phyloP scores from a whole-genome alignment of 2,113 vertebrate genomes.

The Apodemus sylvaticus region DNA sequence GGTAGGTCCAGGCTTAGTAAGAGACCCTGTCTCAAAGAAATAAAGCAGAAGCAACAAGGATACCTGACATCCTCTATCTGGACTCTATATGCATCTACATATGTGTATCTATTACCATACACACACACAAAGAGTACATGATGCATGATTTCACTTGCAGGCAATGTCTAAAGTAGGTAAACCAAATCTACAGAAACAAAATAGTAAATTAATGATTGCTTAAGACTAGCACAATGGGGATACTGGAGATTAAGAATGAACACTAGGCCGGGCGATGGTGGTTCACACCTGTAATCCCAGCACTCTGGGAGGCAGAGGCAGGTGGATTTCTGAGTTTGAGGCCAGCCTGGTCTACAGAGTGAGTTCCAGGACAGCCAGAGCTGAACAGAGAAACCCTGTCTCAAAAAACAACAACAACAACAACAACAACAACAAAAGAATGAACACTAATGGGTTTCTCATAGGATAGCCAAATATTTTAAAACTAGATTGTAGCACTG shows the following conservation, averaged over 20 bases:
- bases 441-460: not conserved
- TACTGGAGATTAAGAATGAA: not conserved
- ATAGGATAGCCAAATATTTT: constrained; percentile 4
- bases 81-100: not conserved
- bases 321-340: too few relatives aligned
- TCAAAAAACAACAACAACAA: too few relatives aligned
- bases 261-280: too few relatives aligned
- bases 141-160: constrained; percentile 4
- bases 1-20: not conserved
- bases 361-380: too few relatives aligned
- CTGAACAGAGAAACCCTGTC: too few relatives aligned
- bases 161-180: constrained; percentile 33
- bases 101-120: not conserved
- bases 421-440: too few relatives aligned
- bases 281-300: too few relatives aligned
- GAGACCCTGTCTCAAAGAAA: not conserved
- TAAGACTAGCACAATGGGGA: not conserved
- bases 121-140: not conserved
- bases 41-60: not conserved
- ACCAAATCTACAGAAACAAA: constrained; percentile 44
- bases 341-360: too few relatives aligned
- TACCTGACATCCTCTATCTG: not conserved
- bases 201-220: not conserved
- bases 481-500: not conserved
- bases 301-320: too few relatives aligned